phyloP scores from a whole-genome alignment of 2,797 vertebrate genomes.

The Sebastes kiyomatsui region DNA sequence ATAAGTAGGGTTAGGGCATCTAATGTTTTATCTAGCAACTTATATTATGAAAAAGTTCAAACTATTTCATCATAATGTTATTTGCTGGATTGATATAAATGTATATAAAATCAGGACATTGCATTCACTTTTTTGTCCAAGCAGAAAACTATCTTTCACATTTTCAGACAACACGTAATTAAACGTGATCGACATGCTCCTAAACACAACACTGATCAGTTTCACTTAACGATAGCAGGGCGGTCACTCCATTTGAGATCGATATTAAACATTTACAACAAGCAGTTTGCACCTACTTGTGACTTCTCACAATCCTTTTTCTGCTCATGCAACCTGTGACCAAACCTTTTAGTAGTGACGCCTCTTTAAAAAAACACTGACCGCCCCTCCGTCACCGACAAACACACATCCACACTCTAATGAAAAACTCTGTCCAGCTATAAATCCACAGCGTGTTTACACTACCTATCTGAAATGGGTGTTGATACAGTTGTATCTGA shows the following conservation, averaged over 20 bases:
- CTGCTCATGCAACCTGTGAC: background rate
- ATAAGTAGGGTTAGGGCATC: background rate
- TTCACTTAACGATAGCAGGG: conserved; percentile 19
- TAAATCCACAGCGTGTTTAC: conserved; percentile 32
- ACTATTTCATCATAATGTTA: background rate
- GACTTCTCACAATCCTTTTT: background rate
- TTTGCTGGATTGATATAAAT: background rate
- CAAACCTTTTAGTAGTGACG: background rate
- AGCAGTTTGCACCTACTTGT: conserved; percentile 21
- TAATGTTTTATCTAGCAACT: background rate
- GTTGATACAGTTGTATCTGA: conserved; percentile 55
- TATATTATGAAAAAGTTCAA: background rate
- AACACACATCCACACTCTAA: background rate
- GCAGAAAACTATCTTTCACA: background rate
- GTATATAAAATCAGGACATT: background rate
- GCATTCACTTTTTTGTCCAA: background rate
- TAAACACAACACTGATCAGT: conserved; percentile 34
- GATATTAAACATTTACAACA: conserved; percentile 48
- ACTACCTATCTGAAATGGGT: conserved; percentile 18
- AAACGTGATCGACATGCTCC: conserved; percentile 8
- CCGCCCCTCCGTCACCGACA: background rate
- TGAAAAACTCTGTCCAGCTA: background rate
- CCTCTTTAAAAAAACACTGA: background rate
- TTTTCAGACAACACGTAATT: conserved; percentile 19
- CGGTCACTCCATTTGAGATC: conserved; percentile 27